Percentiles rank a stretch among this genome's conserved stretches.
These are phyloP conservation scores for Drosophila yakuba DNA, from an alignment of 1,140 invertebrate genomes.

Conservation along the genomic window DNA sequence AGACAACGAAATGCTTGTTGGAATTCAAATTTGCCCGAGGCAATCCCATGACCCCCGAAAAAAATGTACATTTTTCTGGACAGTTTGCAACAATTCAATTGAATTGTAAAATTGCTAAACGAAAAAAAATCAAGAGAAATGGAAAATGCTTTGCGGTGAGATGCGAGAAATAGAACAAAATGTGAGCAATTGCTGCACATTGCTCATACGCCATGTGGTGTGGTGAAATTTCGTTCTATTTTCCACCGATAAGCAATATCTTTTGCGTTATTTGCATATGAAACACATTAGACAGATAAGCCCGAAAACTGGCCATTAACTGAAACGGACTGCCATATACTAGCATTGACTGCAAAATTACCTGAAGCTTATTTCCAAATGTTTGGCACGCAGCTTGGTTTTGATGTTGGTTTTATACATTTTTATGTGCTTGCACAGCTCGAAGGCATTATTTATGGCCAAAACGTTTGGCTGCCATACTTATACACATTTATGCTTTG, in stretches of 20 bases:
- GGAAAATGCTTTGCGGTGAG: not conserved
- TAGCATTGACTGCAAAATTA: constrained; percentile 52
- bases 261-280: constrained; percentile 60
- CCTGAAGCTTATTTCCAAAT: constrained; percentile 62
- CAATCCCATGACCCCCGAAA: constrained; percentile 10
- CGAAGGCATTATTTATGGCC: constrained; percentile 73
- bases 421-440: constrained; percentile 44
- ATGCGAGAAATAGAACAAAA: constrained; percentile 5
- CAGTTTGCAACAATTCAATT: constrained; percentile 75
- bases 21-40: constrained; percentile 71
- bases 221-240: not conserved
- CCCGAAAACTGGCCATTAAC: constrained; percentile 34
- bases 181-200: constrained; percentile 38
- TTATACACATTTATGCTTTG: constrained; percentile 19
- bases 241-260: constrained; percentile 42
- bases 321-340: constrained; percentile 19
- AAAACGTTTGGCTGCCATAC: constrained; percentile 46
- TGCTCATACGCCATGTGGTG: constrained; percentile 54
- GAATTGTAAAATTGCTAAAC: constrained; percentile 58
- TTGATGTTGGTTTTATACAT: constrained; percentile 52
- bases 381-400: constrained; percentile 52
- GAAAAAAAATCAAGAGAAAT: constrained; percentile 11
- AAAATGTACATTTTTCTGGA: constrained; percentile 58
- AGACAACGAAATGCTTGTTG: constrained; percentile 57
- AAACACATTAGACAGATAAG: constrained; percentile 57